Base-by-base conservation (phyloP, 64 coral and sea anemone species). In the Dendrophyllia cribrosa region DNA sequence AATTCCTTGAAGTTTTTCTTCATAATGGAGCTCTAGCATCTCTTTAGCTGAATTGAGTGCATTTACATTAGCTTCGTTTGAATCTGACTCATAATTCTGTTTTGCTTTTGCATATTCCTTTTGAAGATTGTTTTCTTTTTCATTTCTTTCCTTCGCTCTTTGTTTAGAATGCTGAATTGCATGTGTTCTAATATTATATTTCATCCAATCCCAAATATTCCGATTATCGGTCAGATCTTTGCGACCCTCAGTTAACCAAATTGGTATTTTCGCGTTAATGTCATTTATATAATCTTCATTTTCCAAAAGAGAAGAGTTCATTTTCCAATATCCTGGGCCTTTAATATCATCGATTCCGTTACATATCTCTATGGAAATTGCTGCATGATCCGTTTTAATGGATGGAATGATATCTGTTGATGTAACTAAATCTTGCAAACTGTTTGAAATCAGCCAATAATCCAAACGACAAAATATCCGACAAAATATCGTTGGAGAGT, bases 91-190 rank as follows among this genome's bases (percentile, higher is more conserved):
- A 25, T 0, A 76, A 7, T 43, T 4, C 51, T 89, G 24, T 76
- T 89, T 70, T 61, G 23, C 69, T 43, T 76, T 77, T 52, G 65
- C 64, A 67, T 77, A 70, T 55, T 76, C n/a, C n/a, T n/a, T n/a
- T n/a, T n/a, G n/a, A n/a, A n/a, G n/a, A n/a, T n/a, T n/a, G n/a
- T n/a, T n/a, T 76, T n/a, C 60, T 58, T 26, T 86, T 53, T 22
- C 68, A 78, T 5, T 52, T 25, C 58, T 80, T 50, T 44, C 78
- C 59, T 6, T 80, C 64, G 77, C 64, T 67, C 20, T 67, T 21
- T 17, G 15, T 67, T 67, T 67, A 9, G 53, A 26, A 79, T 79
- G 59, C 61, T 24, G 60, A 15, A 88, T 58, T 9, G 70, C 55
- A 58, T 88, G 15, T 46, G 73, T 6, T 88, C 70, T 20, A 22